Percentiles rank a stretch among this genome's conserved stretches.
Evolutionary conservation across 2,888 invertebrate species (phyloP).

Genomic region (Luperina testacea): DNA sequence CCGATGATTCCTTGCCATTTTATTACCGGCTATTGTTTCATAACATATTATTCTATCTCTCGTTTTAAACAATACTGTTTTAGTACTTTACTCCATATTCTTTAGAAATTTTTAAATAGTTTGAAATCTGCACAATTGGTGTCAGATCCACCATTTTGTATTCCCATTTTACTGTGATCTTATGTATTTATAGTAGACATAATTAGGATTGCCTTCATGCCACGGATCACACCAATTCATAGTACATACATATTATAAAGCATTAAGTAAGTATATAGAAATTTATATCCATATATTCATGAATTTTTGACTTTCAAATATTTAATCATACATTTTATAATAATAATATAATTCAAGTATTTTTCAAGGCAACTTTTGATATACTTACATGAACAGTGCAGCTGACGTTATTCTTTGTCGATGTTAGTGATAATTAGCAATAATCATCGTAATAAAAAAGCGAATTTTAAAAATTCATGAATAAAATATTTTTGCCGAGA

Average conservation of each 20-base stretch:
- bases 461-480: slow-evolving; percentile 64
- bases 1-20: slow-evolving; percentile 35
- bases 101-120: slow-evolving; percentile 8
- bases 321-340: slow-evolving; percentile 54
- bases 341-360: slow-evolving; percentile 55
- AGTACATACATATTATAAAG: slow-evolving; percentile 48
- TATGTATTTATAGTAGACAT: slow-evolving; percentile 61
- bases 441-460: slow-evolving; percentile 39
- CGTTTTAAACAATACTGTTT: not conserved
- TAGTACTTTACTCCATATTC: slow-evolving; percentile 24
- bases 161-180: slow-evolving; percentile 67
- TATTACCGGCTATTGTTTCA: not conserved
- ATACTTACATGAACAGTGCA: slow-evolving; percentile 30
- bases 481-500: slow-evolving; percentile 43
- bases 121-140: slow-evolving; percentile 41
- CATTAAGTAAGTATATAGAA: slow-evolving; percentile 57
- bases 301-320: slow-evolving; percentile 60
- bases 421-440: slow-evolving; percentile 54
- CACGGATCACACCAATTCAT: slow-evolving; percentile 65
- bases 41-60: slow-evolving; percentile 8
- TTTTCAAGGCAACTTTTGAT: slow-evolving; percentile 56
- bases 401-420: slow-evolving; percentile 50
- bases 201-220: slow-evolving; percentile 63
- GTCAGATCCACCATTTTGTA: slow-evolving; percentile 58
- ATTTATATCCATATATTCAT: slow-evolving; percentile 54